Base-by-base conservation (phyloP, 2,113 vertebrate species). In the Gnathonemus longibarbis region DNA sequence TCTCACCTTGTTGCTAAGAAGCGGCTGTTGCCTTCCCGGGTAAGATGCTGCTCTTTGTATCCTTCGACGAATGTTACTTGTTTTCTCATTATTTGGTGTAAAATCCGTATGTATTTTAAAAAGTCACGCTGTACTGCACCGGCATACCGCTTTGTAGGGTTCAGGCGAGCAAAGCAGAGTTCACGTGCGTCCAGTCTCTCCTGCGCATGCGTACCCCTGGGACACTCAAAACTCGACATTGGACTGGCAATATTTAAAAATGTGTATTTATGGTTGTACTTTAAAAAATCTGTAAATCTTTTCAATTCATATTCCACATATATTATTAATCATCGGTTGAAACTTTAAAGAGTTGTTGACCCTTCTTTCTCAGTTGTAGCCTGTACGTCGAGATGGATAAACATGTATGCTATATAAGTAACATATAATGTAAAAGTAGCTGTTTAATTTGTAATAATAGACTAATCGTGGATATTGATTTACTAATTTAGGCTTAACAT, bases 41-140 rank as follows among this genome's bases (percentile, higher is more conserved):
- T 53, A 49, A 89, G 3, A 84, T 77, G 58, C 50, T 93, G 35
- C 92, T 92, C 84, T 56, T 93, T 91, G 58, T 91, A 85, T 84
- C 91, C 91, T 87, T 94, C 94, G 8, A 91, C 91, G 92, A 94
- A 94, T 2, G 91, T 94, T 24, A 94, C 94, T 13, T 45, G 91
- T 90, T 94, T 94, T 83, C 89, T 94, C 93, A 91, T 92, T 13
- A 93, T 94, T 0, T 15, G 74, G 13, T 80, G 21, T 62, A 39
- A 58, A 66, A 39, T 70, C 15, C 9, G 27, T 66, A 39, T 50
- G n/a, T 66, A 46, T 27, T 21, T 53, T 24, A 45, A 52, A 19
- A 35, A 5, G 46, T 42, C 1, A 50, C n/a, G 88, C 9, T 52
- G 11, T 5, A 13, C 31, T 39, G 15, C 35, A 21, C n/a, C 42